Evolutionary conservation across 2,113 vertebrate species (phyloP), one percentile per base, ranked within the genome.

Genomic region (Tinamus guttatus): DNA sequence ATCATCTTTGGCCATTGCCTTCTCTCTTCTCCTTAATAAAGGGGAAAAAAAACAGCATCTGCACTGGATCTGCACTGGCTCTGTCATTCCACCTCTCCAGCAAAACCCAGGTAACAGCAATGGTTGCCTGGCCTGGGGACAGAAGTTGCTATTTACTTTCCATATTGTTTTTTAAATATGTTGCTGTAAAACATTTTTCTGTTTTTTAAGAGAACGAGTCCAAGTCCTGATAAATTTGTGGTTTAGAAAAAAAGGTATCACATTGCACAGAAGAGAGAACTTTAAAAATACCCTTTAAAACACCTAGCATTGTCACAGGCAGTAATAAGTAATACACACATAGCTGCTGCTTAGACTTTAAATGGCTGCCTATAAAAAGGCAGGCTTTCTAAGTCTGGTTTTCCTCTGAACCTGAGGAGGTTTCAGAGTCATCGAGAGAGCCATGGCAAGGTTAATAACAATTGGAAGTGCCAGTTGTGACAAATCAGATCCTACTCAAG

Each of bases 331-430:
- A 94, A 73, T 82, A 70, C 63, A 68, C 25, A 12, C 40, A 30
- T 54, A 41, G 59, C 49, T 95, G 59, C 63, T 93, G 69, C 87
- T 79, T 82, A 94, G 45, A 40, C 49, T 85, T 28, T 77, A 93
- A 95, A 91, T 89, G 75, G 45, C 75, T 95, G 64, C 36, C 81
- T 81, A 51, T 67, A 87, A 93, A 95, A 94, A 85, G 47, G 81
- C 25, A 91, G 45, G 11, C 19, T 14, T 89, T 87, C 87, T 68
- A 91, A 51, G 30, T 47, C 75, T 87, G 28, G 22, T 51, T 60
- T 81, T 83, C 73, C 77, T 82, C 47, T 22, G 49, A 49, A 83
- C 13, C 54, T 73, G 5, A 0, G 43, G 63, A 87, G 32, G n/a
- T 54, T 92, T 47, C 36, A 76, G 43, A 89, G 85, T 67, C 63